Evolutionary conservation across 2,113 vertebrate species (phyloP).

Genomic region (Rostratula benghalensis): DNA sequence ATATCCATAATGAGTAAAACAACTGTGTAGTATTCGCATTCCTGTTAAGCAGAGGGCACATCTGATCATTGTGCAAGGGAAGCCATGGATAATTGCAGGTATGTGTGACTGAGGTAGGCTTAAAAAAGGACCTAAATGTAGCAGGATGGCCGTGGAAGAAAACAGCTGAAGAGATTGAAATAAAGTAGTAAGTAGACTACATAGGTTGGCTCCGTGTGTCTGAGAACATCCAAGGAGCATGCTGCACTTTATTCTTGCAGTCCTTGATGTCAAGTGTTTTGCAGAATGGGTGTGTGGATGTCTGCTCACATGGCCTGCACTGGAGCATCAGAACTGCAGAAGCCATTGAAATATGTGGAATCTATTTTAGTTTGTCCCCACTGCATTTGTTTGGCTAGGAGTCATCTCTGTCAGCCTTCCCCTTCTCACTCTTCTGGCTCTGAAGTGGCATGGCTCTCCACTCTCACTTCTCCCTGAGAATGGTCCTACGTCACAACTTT

Average conservation of each 20-base stretch:
- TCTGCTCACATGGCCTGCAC: neutral
- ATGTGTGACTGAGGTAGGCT: neutral
- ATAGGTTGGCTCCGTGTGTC: neutral
- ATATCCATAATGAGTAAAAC: neutral
- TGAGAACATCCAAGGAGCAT: neutral
- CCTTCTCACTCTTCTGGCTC: neutral
- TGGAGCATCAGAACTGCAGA: neutral
- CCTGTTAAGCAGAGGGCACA: neutral
- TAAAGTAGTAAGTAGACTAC: neutral
- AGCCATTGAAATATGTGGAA: neutral
- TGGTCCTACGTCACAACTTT: rapidly evolving
- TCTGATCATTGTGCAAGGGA: neutral
- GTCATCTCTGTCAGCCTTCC: rapidly evolving
- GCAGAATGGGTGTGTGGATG: neutral
- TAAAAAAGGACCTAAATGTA: neutral
- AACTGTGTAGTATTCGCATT: neutral
- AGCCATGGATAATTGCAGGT: neutral
- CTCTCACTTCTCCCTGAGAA: neutral
- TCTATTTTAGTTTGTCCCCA: neutral
- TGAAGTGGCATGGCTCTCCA: neutral
- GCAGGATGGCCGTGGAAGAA: neutral
- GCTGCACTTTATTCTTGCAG: neutral
- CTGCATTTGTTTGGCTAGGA: neutral
- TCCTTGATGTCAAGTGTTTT: neutral
- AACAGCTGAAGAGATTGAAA: neutral